Evolutionary conservation across 1,140 invertebrate genomes (phyloP).

Genomic region (Venustaconcha ellipsiformis): DNA sequence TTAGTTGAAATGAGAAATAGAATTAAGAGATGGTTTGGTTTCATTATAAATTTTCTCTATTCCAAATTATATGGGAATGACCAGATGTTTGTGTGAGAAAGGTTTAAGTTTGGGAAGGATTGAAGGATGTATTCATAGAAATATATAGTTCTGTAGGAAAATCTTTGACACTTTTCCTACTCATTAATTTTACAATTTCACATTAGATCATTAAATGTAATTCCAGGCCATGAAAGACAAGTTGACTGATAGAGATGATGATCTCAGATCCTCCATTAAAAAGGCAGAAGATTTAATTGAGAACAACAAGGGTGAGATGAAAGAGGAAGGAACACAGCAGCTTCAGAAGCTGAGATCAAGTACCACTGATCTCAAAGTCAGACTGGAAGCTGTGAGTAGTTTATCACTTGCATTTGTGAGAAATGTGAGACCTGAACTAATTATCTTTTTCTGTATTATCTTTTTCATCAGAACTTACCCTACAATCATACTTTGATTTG

Average conservation of each 20-base stretch:
- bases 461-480: too few species aligned
- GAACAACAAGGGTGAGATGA: constrained; percentile 40
- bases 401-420: not conserved
- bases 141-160: too few species aligned
- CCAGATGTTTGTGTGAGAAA: too few species aligned
- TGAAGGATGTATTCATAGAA: too few species aligned
- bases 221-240: constrained; percentile 49
- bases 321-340: constrained; percentile 58
- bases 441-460: too few species aligned
- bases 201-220: not conserved
- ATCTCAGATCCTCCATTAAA: constrained; percentile 41
- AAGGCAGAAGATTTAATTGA: constrained; percentile 76
- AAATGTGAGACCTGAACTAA: too few species aligned
- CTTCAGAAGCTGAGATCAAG: constrained; percentile 62
- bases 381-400: constrained; percentile 60
- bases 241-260: constrained; percentile 41
- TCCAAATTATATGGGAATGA: too few species aligned
- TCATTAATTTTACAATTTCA: not conserved
- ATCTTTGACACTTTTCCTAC: not conserved
- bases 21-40: too few species aligned
- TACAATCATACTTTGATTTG: too few species aligned
- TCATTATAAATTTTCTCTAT: too few species aligned
- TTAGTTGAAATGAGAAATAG: too few species aligned
- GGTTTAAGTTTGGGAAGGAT: too few species aligned
- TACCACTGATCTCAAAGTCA: constrained; percentile 60